Conservation (phyloP, 2,797 vertebrate species). For the Esox masquinongy region DNA sequence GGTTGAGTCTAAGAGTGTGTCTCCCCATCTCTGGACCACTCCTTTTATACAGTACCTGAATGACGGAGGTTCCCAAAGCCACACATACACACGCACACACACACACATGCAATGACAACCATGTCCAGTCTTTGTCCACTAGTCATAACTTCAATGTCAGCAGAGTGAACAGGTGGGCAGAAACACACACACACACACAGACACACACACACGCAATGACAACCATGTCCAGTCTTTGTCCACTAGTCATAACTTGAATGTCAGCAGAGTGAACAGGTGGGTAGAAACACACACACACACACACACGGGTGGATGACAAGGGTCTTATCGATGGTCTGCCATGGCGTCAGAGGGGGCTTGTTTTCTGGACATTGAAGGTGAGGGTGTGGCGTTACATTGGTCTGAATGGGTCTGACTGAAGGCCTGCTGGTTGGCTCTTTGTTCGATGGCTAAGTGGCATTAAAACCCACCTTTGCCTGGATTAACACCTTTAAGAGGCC, state of each 20-base stretch:
- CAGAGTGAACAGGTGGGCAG: conserved; percentile 12
- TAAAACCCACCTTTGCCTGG: background rate
- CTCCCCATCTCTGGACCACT: conserved; percentile 25
- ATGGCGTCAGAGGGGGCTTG: conserved; percentile 9
- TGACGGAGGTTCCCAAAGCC: conserved; percentile 16
- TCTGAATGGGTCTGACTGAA: background rate
- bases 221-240: conserved; percentile 15
- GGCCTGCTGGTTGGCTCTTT: background rate
- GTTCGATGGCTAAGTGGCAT: background rate
- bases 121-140: conserved; percentile 9
- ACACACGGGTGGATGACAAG: background rate
- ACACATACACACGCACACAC: background rate
- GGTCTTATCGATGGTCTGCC: conserved; percentile 31
- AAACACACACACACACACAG: background rate
- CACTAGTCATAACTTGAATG: conserved; percentile 22
- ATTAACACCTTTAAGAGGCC: background rate
- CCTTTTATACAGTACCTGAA: conserved; percentile 52
- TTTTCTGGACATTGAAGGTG: conserved; percentile 16
- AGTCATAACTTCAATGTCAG: conserved; percentile 26
- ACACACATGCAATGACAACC: background rate
- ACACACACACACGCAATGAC: background rate
- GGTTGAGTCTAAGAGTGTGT: conserved; percentile 16
- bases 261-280: conserved; percentile 18
- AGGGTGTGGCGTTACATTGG: background rate
- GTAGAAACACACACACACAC: background rate